Percentiles rank a stretch among this genome's conserved stretches.
phyloP scores from a whole-genome alignment of 2,888 invertebrate species.

The Ormyrus rosae region DNA sequence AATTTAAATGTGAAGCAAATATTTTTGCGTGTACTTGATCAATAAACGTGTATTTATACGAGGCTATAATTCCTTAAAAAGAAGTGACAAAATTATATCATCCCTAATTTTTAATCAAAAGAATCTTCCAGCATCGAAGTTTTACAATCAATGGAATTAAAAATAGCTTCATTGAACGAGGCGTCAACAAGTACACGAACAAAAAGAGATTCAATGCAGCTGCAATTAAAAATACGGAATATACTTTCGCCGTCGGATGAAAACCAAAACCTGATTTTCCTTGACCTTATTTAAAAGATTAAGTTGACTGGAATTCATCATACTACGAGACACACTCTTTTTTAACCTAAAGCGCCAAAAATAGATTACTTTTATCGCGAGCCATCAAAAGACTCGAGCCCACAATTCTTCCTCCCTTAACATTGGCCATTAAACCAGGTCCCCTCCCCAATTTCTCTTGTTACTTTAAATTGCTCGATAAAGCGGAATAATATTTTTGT shows the following conservation, averaged over 20 bases:
- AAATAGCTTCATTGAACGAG: too few relatives aligned
- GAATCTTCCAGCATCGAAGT: too few relatives aligned
- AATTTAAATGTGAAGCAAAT: too few relatives aligned
- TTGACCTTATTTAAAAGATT: conserved; percentile 40
- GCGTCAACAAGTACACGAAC: too few relatives aligned
- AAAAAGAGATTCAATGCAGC: neutral
- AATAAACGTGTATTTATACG: too few relatives aligned
- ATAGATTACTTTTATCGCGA: conserved; percentile 23
- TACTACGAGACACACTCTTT: conserved; percentile 15
- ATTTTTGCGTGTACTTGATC: too few relatives aligned
- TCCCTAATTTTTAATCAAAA: too few relatives aligned
- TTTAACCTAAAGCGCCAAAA: conserved; percentile 2
- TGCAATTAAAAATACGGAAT: neutral
- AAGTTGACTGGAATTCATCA: conserved; percentile 45
- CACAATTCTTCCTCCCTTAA: neutral
- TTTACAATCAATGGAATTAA: too few relatives aligned
- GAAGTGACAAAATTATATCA: too few relatives aligned
- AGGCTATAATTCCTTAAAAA: too few relatives aligned
- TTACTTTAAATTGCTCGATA: too few relatives aligned
- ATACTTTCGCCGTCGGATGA: neutral
- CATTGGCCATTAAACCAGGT: neutral
- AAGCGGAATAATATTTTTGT: too few relatives aligned
- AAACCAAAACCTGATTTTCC: conserved; percentile 4
- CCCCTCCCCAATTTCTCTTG: neutral
- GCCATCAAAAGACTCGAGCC: conserved; percentile 15